Evolutionary conservation across 2,113 vertebrate genomes (phyloP), one percentile per base, ranked within the genome.

Genomic region (Theropithecus gelada): DNA sequence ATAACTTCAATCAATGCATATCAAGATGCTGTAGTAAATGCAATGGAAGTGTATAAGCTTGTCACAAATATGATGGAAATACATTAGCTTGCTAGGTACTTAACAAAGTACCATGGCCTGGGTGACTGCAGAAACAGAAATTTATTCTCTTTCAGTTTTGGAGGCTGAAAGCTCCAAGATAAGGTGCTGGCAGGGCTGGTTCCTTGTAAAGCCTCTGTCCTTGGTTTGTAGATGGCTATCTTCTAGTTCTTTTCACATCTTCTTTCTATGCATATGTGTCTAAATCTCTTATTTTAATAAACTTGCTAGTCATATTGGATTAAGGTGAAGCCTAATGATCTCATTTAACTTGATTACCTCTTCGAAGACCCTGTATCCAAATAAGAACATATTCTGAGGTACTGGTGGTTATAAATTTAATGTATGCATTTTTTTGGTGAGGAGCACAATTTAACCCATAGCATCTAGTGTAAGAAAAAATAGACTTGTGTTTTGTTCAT

Each of bases 121-220:
- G 4, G 9, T 4, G 8, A 25, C 27, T 8, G 13, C 40, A 32
- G 38, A 12, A 59, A 45, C 30, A 32, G 16, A 70, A 66, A 10
- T 55, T 8, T 5, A 13, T 6, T 52, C 16, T 55, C 75, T 81
- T 27, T 8, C 3, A 2, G 14, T 38, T 22, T 30, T 64, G 55
- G 30, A 73, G 55, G 40, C 43, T 30, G 5, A 23, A 12, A 8
- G 20, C 61, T 40, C 2, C 3, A 4, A 0, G 38, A 10, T 3
- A 2, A 45, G 10, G 40, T 4, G 3, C 1, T 3, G 17, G 18
- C 40, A 18, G 25, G 16, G 11, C 16, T 23, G 0, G 12, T 20
- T 76, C 10, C n/a, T 20, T 40, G 22, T 12, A 7, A 61, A 12
- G 22, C 27, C 14, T 55, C 45, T 32, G n/a, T 72, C 40, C 12